These are phyloP conservation scores for Cavia porcellus DNA, from an alignment of 2,113 vertebrate genomes.

Conservation along the genomic window DNA sequence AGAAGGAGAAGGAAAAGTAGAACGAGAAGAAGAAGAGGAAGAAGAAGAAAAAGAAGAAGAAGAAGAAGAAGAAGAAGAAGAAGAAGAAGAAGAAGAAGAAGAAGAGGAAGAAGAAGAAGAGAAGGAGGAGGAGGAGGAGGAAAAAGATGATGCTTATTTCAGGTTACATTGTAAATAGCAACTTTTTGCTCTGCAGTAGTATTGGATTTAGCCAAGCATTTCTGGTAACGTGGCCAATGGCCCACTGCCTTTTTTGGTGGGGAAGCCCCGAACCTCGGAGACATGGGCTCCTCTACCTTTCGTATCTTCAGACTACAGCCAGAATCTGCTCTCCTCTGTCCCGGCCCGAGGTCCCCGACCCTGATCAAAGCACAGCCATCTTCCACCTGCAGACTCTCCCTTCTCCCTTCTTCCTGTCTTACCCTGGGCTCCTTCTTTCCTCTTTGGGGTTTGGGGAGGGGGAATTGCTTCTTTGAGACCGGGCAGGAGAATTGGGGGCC, in stretches of 20 bases:
- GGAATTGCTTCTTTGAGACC: background rate
- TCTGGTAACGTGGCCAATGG: background rate
- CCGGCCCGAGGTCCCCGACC: background rate
- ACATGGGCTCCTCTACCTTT: background rate
- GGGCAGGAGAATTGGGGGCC: background rate
- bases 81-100: too few relatives aligned
- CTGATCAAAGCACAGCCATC: background rate
- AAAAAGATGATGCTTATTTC: too few relatives aligned
- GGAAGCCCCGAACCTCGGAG: background rate
- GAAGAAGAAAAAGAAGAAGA: too few relatives aligned
- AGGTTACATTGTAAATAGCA: background rate
- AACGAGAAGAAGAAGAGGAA: too few relatives aligned
- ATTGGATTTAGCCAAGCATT: background rate
- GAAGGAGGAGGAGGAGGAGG: too few relatives aligned
- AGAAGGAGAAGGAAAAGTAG: too few relatives aligned
- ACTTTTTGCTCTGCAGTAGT: background rate
- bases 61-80: background rate
- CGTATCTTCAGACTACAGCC: background rate
- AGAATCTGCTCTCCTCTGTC: background rate
- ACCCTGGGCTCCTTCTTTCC: background rate
- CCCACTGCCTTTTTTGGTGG: background rate
- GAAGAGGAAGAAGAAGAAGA: too few relatives aligned
- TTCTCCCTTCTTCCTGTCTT: background rate
- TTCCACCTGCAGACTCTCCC: background rate
- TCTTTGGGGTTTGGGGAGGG: background rate